Conservation (phyloP, 2,797 vertebrate species). For the Acrossocheilus fasciatus region DNA sequence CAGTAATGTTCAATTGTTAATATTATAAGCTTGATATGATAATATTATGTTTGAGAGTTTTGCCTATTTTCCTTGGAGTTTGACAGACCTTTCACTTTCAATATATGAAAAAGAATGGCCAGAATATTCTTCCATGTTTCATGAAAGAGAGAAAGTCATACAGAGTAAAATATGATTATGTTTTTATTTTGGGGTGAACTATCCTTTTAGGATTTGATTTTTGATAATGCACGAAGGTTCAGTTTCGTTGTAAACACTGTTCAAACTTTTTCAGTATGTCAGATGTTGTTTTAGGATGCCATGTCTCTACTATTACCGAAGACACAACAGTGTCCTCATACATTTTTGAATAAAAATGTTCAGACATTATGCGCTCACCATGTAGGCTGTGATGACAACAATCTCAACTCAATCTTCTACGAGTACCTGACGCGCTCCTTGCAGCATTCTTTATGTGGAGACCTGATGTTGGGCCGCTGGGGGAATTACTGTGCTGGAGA, state of each 20-base stretch:
- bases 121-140: not conserved
- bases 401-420: conserved; percentile 97
- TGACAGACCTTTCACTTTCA: not conserved
- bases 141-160: not conserved
- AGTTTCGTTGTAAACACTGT: not conserved
- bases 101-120: not conserved
- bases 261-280: not conserved
- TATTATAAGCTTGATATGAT: too few species aligned
- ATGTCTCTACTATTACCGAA: not conserved
- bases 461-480: conserved; percentile 93
- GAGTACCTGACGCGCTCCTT: conserved; percentile 95
- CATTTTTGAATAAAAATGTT: conserved; percentile 1
- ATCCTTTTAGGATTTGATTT: too few species aligned
- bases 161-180: not conserved
- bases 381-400: conserved; percentile 92
- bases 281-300: not conserved
- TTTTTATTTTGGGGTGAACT: not conserved
- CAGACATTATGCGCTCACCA: not conserved
- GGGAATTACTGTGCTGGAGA: conserved; percentile 88
- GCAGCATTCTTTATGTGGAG: conserved; percentile 93
- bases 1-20: too few species aligned
- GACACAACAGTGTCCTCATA: not conserved
- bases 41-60: too few species aligned
- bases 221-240: not conserved
- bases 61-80: not conserved